Conservation (phyloP, 2,888 invertebrate species). For the Chrysina gloriosa region DNA sequence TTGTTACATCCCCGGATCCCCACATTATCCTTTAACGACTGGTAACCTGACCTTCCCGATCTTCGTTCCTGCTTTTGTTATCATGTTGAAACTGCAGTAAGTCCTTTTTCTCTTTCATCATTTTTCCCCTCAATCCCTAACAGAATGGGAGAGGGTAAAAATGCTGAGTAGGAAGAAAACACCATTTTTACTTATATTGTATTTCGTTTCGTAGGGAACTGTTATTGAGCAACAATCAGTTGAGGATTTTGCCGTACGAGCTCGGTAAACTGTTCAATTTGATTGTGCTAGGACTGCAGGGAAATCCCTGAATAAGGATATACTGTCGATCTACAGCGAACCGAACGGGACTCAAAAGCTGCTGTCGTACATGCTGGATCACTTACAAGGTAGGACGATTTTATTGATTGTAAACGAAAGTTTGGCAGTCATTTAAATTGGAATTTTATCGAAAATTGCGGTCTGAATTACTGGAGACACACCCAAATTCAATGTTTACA, state of each 20-base stretch:
- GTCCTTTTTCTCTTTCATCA: background rate
- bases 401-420: background rate
- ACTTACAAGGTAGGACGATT: slow-evolving; percentile 84
- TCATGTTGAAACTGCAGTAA: slow-evolving; percentile 39
- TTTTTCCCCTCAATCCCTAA: too few species aligned
- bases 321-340: slow-evolving; percentile 91
- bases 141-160: too few species aligned
- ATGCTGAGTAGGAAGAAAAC: background rate
- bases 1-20: slow-evolving; percentile 40
- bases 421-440: background rate
- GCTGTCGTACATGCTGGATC: slow-evolving; percentile 94
- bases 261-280: slow-evolving; percentile 97
- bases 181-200: background rate
- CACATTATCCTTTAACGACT: slow-evolving; percentile 39
- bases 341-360: slow-evolving; percentile 94
- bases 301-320: slow-evolving; percentile 95
- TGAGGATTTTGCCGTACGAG: slow-evolving; percentile 95
- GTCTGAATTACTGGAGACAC: background rate
- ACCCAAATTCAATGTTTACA: too few species aligned
- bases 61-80: slow-evolving; percentile 34
- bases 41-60: slow-evolving; percentile 35
- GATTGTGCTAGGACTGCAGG: slow-evolving; percentile 90
- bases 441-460: background rate
- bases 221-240: slow-evolving; percentile 92
- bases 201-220: slow-evolving; percentile 79